Base-by-base conservation (phyloP, 2,888 invertebrate species). In the Plemyria rubiginata region DNA sequence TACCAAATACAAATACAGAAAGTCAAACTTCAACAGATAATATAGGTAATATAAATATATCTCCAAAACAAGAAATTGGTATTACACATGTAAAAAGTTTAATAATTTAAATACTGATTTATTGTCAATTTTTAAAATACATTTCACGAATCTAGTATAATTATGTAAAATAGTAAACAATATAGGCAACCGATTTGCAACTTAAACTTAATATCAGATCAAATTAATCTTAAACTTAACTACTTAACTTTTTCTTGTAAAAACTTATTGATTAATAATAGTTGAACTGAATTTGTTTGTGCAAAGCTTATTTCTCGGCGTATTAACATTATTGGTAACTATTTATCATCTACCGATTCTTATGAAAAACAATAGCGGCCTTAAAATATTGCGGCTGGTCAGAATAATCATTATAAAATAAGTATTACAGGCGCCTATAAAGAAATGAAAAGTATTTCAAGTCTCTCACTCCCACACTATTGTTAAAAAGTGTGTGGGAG, bases 101-200 rank as follows among this genome's bases (percentile, higher is more conserved):
- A 82, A 85, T 86, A 86, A 86, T 87, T 87, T 89, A 90, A 92
- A 91, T 91, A 92, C 90, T 91, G 90, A 83, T 90, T 53, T 92
- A 91, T 91, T 92, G 91, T 92, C 92, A 83, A 88, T 84, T 88
- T n/a, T 78, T 75, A 78, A 88, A 88, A 87, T 86, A 88, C 86
- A 81, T 82, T 80, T 79, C 71, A 78, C 62, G 73, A 75, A 78
- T 74, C 72, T 77, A 75, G 60, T 64, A 67, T 75, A 75, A 73
- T 73, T 74, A 65, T 57, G 49, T 71, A 67, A 66, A 72, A 72
- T 74, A 75, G 77, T 68, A 65, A 67, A 62, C 57, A 60, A 65
- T 67, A 65, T 68, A 70, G 70, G 71, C 71, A 69, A 71, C 69
- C 72, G 58, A 67, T 65, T 70, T 56, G 54, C 63, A 70, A 70